These are phyloP conservation scores for Stratiolaelaps scimitus DNA, from an alignment of 1,140 invertebrate species.

Conservation along the genomic window DNA sequence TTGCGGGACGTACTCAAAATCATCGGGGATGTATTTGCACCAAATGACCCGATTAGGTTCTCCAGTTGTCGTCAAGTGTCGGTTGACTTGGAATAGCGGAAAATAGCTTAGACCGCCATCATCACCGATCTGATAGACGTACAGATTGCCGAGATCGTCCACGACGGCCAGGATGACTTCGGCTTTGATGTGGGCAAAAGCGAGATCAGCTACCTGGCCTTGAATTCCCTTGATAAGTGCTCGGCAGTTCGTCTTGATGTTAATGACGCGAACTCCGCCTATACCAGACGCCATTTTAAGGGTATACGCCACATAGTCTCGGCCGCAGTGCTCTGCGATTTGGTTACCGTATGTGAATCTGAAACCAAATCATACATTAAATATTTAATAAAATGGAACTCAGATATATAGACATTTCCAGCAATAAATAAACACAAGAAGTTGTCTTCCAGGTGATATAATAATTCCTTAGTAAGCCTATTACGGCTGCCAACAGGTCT, in stretches of 20 bases:
- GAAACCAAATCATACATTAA: neutral
- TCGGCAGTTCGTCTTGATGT: constrained; percentile 56
- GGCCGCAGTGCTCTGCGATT: constrained; percentile 68
- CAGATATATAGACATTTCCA: constrained; percentile 3
- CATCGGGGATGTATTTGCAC: constrained; percentile 74
- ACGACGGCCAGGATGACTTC: constrained; percentile 69
- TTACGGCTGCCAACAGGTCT: too few relatives aligned
- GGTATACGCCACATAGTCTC: constrained; percentile 73
- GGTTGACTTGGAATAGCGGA: constrained; percentile 45
- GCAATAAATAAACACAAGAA: neutral
- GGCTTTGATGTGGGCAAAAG: constrained; percentile 65
- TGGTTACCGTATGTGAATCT: constrained; percentile 53
- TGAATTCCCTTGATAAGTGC: constrained; percentile 70
- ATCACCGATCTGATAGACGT: constrained; percentile 62
- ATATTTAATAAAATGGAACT: neutral
- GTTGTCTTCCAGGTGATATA: too few relatives aligned
- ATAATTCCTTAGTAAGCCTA: too few relatives aligned
- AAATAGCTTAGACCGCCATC: constrained; percentile 37
- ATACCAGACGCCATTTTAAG: constrained; percentile 60
- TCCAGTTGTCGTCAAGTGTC: constrained; percentile 39
- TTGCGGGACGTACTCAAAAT: constrained; percentile 37
- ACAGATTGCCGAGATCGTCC: constrained; percentile 65
- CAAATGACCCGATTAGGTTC: constrained; percentile 59
- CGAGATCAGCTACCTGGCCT: constrained; percentile 68
- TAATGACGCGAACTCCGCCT: constrained; percentile 68